Percentiles rank a stretch among this genome's conserved stretches.
Conservation (phyloP, 2,113 vertebrate species). For the Rhinichthys klamathensis region DNA sequence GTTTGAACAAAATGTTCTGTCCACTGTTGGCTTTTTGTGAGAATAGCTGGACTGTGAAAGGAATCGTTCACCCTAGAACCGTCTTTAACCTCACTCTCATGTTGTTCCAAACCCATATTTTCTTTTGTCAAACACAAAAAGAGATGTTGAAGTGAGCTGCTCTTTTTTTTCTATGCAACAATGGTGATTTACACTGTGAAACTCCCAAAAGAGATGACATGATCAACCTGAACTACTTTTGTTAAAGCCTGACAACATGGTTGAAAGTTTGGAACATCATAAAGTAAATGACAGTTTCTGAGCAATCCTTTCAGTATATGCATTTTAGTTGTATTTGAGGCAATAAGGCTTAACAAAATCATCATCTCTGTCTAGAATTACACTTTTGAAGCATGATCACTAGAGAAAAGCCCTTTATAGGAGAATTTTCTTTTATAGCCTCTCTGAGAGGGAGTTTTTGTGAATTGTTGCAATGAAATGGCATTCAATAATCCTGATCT, state of each 20-base stretch:
- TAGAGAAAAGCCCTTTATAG: background rate
- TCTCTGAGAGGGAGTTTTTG: background rate
- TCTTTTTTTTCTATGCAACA: no score
- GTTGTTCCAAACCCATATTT: background rate
- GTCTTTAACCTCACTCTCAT: background rate
- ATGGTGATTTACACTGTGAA: background rate
- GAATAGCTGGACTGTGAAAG: background rate
- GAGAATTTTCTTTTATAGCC: background rate
- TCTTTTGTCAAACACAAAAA: background rate
- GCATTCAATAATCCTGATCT: background rate
- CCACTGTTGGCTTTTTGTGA: background rate
- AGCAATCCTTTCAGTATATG: background rate
- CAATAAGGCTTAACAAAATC: no score
- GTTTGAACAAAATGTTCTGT: background rate
- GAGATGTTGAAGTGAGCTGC: background rate
- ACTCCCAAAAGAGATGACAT: background rate
- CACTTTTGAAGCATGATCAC: background rate
- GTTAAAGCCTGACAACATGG: background rate
- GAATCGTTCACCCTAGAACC: background rate
- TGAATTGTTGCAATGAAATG: background rate
- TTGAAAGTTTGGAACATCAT: background rate
- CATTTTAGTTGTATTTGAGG: background rate
- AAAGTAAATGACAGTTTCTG: background rate
- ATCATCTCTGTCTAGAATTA: background rate
- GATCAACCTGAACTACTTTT: background rate